Conservation (phyloP, 2,888 invertebrate genomes). For the Limnephilus auricula region DNA sequence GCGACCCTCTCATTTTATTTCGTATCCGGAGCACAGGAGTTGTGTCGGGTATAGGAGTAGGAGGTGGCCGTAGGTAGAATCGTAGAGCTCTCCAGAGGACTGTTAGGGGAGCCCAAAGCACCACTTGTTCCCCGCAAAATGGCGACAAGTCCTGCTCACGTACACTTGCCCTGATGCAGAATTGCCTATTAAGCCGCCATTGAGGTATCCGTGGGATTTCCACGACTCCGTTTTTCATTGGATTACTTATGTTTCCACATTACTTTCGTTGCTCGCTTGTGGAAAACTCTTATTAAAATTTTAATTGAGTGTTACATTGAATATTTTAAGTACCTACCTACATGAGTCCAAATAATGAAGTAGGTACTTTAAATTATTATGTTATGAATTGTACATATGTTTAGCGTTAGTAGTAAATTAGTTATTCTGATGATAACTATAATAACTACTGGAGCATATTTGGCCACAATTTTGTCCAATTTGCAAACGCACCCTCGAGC, state of each 20-base stretch:
- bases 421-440: too few relatives aligned
- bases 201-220: constrained; percentile 59
- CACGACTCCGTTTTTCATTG: constrained; percentile 44
- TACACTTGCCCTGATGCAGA: constrained; percentile 60
- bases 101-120: constrained; percentile 64
- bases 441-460: too few relatives aligned
- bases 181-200: constrained; percentile 64
- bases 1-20: constrained; percentile 7
- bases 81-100: constrained; percentile 60
- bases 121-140: constrained; percentile 63
- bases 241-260: constrained; percentile 5
- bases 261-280: constrained; percentile 13
- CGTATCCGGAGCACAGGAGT: not conserved
- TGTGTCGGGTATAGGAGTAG: not conserved
- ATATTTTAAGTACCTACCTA: too few relatives aligned
- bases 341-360: too few relatives aligned
- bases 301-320: not conserved
- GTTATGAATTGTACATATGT: too few relatives aligned
- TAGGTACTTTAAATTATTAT: too few relatives aligned
- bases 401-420: too few relatives aligned
- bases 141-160: constrained; percentile 58
- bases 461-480: too few relatives aligned
- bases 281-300: constrained; percentile 13
- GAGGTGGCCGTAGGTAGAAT: constrained; percentile 41
- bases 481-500: too few relatives aligned